Evolutionary conservation across 1,140 invertebrate genomes (phyloP), one percentile per base, ranked within the genome.

Genomic region (Drosophila triauraria): DNA sequence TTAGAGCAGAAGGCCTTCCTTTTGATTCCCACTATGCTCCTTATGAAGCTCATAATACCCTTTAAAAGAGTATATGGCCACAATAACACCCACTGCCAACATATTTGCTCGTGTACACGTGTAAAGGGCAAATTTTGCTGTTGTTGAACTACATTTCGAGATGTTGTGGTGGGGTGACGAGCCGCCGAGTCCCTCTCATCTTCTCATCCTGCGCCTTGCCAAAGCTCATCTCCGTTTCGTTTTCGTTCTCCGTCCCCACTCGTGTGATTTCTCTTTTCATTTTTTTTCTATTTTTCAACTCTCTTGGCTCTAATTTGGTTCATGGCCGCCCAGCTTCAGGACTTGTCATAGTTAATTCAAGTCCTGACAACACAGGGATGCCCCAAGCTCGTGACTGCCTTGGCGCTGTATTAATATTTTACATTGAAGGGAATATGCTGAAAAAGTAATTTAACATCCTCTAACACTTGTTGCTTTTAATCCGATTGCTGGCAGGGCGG

Each of bases 401-500:
- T 69, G 51, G 62, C 47, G 38, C 57, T 63, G 64, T 72, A 86
- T 86, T 86, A 86, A 86, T 86, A 86, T 86, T 86, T 68, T 46
- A 86, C 81, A 27, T 44, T 17, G 12, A 3, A 0, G 30, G 15
- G 20, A 25, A 25, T 40, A 58, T 17, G 62, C 56, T 60, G 40
- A 46, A 57, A 75, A 72, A 43, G 44, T 58, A 72, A 44, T 17
- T 57, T 65, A 12, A 44, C 40, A 47, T 53, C 17, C 47, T 30
- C 67, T 43, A 61, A 75, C 63, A 87, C 84, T 82, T 88, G 83
- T 91, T 85, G 78, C 70, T 61, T 50, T 43, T 25, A 44, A 57
- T 42, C 69, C 25, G 71, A 64, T 81, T 38, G 27, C 23, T 93
- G 94, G 38, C 93, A 98, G 96, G 98, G 98, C 82, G 98, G 98